Percentiles rank a stretch among this genome's conserved stretches.
These are phyloP conservation scores for Centropus bengalensis DNA, from an alignment of 2,113 vertebrate species.

Conservation along the genomic window DNA sequence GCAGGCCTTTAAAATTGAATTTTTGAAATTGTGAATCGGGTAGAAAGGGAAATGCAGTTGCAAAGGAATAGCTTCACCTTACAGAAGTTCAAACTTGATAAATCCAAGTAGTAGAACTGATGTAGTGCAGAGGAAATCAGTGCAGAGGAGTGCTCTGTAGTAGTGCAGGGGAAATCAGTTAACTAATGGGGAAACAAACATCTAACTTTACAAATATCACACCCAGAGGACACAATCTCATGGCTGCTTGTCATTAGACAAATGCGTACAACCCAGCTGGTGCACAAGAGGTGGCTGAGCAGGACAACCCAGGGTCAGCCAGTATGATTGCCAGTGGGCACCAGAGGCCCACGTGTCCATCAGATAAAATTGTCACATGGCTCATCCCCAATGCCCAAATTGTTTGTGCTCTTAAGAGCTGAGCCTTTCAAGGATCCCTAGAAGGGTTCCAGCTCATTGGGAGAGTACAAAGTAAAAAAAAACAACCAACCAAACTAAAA, in stretches of 20 bases:
- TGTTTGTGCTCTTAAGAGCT: no score
- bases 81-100: neutral
- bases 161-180: neutral
- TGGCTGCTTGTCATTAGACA: neutral
- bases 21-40: neutral
- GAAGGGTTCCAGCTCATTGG: no score
- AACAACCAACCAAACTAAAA: no score
- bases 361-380: neutral
- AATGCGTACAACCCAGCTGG: neutral
- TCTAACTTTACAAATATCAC: neutral
- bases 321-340: neutral
- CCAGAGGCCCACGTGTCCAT: neutral
- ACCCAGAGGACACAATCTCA: neutral
- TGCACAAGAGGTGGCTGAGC: neutral
- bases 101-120: neutral
- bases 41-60: neutral
- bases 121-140: neutral
- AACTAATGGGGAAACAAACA: neutral
- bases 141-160: no score
- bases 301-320: neutral
- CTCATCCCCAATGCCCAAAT: no score
- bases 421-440: no score
- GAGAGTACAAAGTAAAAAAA: no score
- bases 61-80: neutral
- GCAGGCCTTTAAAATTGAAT: neutral